These are phyloP conservation scores for Leucosticte australis DNA, from an alignment of 2,113 vertebrate species.

Conservation along the genomic window DNA sequence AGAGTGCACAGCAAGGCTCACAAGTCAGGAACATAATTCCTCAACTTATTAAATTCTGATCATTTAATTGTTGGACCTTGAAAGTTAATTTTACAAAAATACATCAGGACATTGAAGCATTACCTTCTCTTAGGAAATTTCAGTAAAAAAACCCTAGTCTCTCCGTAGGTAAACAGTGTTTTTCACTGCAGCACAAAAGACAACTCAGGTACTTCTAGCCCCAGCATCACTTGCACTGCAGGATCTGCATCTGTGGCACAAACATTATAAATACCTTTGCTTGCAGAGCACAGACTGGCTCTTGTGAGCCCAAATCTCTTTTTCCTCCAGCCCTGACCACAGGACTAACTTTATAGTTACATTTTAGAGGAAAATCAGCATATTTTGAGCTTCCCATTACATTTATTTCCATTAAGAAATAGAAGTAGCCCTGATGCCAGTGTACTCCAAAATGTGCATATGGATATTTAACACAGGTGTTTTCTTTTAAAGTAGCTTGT, in stretches of 20 bases:
- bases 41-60: not conserved
- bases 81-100: not conserved
- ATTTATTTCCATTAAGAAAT: not conserved
- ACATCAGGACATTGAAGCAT: not conserved
- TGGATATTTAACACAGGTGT: rapidly evolving
- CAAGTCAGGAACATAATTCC: not conserved
- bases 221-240: not conserved
- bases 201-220: not conserved
- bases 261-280: not conserved
- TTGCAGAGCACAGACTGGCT: not conserved
- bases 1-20: not conserved
- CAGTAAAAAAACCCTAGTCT: not conserved
- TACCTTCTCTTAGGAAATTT: not conserved
- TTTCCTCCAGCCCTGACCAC: not conserved
- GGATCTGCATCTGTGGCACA: not conserved
- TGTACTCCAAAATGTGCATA: not conserved
- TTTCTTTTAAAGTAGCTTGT: not conserved
- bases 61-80: not conserved
- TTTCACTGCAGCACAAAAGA: not conserved
- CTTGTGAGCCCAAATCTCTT: not conserved
- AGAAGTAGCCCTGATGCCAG: not conserved
- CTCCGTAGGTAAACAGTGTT: not conserved
- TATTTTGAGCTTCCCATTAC: not conserved
- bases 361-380: not conserved
- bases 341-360: not conserved